Evolutionary conservation across 2,888 invertebrate genomes (phyloP), one percentile per base, ranked within the genome.

Genomic region (Rhagium mordax): DNA sequence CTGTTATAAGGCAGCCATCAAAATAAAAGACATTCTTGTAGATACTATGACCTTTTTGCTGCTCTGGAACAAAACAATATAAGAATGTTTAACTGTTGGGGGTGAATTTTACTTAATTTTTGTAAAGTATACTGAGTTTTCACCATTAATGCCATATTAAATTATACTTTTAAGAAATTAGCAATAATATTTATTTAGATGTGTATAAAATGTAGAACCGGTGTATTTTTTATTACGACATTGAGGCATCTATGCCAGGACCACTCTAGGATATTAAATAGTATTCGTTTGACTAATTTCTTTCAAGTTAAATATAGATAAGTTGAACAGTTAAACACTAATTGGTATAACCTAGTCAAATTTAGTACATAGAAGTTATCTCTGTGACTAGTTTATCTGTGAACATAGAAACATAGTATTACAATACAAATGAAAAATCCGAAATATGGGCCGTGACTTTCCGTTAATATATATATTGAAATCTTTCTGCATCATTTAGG

Each of bases 21-120:
- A 41, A 67, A 21, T 53, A 72, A 69, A 59, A 67, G 49, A 65
- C 64, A 60, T 65, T 69, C 51, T 69, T 41, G 47, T 24, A 70
- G 60, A 70, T 68, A 49, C 29, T 65, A 6, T 27, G 57, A 47
- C 21, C 41, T 21, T 47, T 16, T 67, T 55, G 67, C 67, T 57
- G 67, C 67, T 57, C 57, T 67, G 57, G 67, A 57, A 41, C n/a
- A 47, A 16, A 33, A 61, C 41, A 53, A 33, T 21, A 16, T 33
- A 41, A 53, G 65, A 62, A 27, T 16, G 41, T 53, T 47, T 33
- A 41, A 24, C 21, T 27, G n/a, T 41, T 27, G 67, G 57, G 57
- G 47, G 67, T 57, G 57, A 67, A 57, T 67, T 67, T 67, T 67
- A 67, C 67, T 67, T 53, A 15, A n/a, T 27, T 55, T 65, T 51